phyloP scores from a whole-genome alignment of 2,113 vertebrate species.

The Pyrgilauda ruficollis region DNA sequence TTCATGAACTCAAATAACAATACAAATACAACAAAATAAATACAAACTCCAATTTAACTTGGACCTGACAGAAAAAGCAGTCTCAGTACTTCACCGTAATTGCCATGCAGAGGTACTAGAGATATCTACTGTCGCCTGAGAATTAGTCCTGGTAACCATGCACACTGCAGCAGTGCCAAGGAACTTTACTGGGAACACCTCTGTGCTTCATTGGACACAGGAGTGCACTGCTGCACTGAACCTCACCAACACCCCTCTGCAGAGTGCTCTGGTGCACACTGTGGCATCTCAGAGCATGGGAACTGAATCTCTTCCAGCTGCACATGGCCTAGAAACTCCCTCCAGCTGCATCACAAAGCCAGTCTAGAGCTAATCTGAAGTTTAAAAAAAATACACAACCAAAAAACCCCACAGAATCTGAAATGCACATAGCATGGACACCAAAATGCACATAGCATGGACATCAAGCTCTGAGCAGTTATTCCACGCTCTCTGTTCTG shows the following conservation, averaged over 20 bases:
- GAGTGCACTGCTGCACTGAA: not conserved
- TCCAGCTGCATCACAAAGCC: not conserved
- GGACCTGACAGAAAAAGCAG: not conserved
- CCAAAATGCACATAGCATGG: not conserved
- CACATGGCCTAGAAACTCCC: not conserved
- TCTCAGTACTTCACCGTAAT: not conserved
- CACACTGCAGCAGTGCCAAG: not conserved
- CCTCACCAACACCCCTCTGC: not conserved
- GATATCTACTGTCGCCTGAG: not conserved
- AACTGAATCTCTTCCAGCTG: not conserved
- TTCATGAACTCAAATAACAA: not conserved
- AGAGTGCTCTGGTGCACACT: not conserved
- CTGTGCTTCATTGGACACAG: not conserved
- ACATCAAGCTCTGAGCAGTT: not conserved
- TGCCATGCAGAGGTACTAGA: not conserved
- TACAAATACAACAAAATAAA: not conserved
- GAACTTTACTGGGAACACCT: not conserved
- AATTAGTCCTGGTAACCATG: not conserved
- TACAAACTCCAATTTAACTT: not conserved
- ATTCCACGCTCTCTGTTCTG: not conserved
- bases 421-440: not conserved
- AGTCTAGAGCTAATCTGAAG: not conserved
- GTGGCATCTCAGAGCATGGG: fast-evolving
- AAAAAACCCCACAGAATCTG: not conserved
- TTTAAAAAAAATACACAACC: not conserved